Percentiles rank a stretch among this genome's conserved stretches.
Evolutionary conservation across 2,113 vertebrate species (phyloP).

Genomic region (Brachypodius melanocephalos): DNA sequence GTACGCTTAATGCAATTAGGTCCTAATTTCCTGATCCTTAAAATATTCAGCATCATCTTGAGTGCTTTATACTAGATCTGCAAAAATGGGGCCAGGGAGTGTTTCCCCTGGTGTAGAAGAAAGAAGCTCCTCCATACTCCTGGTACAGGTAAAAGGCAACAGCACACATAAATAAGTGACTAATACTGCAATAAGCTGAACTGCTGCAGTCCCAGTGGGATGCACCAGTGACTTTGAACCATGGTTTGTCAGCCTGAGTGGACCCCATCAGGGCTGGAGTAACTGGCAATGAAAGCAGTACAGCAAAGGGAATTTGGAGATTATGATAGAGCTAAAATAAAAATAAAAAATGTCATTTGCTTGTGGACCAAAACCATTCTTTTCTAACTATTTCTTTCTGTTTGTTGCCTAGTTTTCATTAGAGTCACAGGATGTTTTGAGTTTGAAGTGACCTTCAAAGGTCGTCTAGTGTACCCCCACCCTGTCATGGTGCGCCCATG

Average conservation of each 20-base stretch:
- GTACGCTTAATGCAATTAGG: not conserved
- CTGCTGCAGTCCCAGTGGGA: not conserved
- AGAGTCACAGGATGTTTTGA: not conserved
- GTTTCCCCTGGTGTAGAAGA: not conserved
- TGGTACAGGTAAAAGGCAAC: not conserved
- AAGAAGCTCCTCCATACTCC: not conserved
- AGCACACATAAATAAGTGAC: not conserved
- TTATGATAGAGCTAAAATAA: not conserved
- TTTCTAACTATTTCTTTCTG: not conserved
- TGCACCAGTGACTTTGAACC: not conserved
- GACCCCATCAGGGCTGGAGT: not conserved
- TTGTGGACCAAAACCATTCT: not conserved
- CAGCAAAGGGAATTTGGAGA: not conserved
- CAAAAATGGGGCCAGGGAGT: not conserved
- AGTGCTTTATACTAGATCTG: not conserved
- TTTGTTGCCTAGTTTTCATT: not conserved
- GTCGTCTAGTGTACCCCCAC: fast-evolving
- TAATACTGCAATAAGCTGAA: not conserved
- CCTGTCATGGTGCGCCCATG: not conserved
- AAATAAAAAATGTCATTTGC: not conserved
- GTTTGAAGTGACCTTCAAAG: not conserved
- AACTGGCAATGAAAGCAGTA: not conserved
- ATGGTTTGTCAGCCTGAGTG: not conserved
- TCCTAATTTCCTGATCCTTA: not conserved
- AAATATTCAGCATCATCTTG: not conserved